A percentile compares a stretch with the other conserved stretches of the same genome.
phyloP scores from a whole-genome alignment of 2,113 vertebrate genomes.

The Heloderma charlesbogerti region DNA sequence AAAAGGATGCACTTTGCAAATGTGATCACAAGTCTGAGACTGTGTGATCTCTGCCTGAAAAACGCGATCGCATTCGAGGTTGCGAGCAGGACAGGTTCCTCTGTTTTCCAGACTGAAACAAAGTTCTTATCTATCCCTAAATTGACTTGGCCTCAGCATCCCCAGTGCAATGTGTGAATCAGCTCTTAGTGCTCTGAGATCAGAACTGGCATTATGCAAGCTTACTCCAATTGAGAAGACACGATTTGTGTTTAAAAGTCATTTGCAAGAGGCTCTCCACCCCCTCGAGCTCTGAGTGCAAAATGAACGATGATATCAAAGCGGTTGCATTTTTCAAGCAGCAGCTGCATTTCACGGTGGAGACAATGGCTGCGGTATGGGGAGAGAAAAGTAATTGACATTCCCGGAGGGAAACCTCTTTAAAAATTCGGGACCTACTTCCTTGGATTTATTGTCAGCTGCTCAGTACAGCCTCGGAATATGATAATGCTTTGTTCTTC shows the following conservation, averaged over 20 bases:
- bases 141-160: background rate
- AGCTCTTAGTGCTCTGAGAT: too few species aligned
- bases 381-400: slow-evolving; percentile 67
- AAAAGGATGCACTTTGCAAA: too few species aligned
- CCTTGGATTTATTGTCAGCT: slow-evolving; percentile 60
- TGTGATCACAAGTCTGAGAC: too few species aligned
- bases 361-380: background rate
- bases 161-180: background rate
- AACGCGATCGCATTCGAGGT: too few species aligned
- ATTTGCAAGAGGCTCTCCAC: background rate
- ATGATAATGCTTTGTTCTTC: slow-evolving; percentile 7
- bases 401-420: slow-evolving; percentile 59
- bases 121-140: too few species aligned
- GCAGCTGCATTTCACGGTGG: slow-evolving; percentile 48
- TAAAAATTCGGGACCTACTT: slow-evolving; percentile 43
- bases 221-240: background rate
- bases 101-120: too few species aligned
- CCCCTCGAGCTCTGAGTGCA: background rate
- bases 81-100: too few species aligned
- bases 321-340: slow-evolving; percentile 54
- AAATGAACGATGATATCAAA: slow-evolving; percentile 49
- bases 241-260: slow-evolving; percentile 19
- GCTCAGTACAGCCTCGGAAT: slow-evolving; percentile 33
- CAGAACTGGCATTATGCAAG: background rate
- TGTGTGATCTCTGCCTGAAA: too few species aligned